Percentiles rank a stretch among this genome's conserved stretches.
phyloP scores from a whole-genome alignment of 2,888 invertebrate species.

The Nycteola revayana region DNA sequence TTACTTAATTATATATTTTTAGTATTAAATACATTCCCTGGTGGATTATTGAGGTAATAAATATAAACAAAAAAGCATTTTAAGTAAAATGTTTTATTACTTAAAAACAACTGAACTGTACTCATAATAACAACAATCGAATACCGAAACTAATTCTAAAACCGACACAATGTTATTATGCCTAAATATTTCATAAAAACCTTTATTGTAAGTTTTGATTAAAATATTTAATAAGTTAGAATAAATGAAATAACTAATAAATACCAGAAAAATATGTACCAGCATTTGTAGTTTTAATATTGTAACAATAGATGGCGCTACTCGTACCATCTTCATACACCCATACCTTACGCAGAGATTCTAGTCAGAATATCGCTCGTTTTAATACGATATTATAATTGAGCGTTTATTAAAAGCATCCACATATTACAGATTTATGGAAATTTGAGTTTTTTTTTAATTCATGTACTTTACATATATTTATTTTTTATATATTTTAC shows the following conservation, averaged over 20 bases:
- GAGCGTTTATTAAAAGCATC: slow-evolving; percentile 20
- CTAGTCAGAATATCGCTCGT: slow-evolving; percentile 15
- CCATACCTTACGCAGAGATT: slow-evolving; percentile 20
- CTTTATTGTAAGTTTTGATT: slow-evolving; percentile 2
- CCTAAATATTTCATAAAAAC: slow-evolving; percentile 13
- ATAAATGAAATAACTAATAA: too few species aligned
- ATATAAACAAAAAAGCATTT: slow-evolving; percentile 9
- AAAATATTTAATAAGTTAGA: slow-evolving; percentile 6
- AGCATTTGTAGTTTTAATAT: too few species aligned
- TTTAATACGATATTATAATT: slow-evolving; percentile 22
- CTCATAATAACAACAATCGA: slow-evolving; percentile 19
- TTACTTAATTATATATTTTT: too few species aligned
- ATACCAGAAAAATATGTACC: too few species aligned
- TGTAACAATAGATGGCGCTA: too few species aligned
- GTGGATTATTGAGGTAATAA: not conserved
- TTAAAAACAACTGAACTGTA: slow-evolving; percentile 30
- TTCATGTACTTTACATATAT: too few species aligned
- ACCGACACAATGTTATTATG: slow-evolving; percentile 14
- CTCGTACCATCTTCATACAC: too few species aligned
- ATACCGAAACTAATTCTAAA: slow-evolving; percentile 19
- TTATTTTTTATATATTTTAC: too few species aligned
- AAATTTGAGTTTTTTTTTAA: too few species aligned
- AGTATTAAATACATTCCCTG: not conserved
- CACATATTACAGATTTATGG: too few species aligned
- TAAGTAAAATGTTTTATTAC: slow-evolving; percentile 26